Conservation (phyloP, 2,888 invertebrate species). For the Ceraclea dissimilis region DNA sequence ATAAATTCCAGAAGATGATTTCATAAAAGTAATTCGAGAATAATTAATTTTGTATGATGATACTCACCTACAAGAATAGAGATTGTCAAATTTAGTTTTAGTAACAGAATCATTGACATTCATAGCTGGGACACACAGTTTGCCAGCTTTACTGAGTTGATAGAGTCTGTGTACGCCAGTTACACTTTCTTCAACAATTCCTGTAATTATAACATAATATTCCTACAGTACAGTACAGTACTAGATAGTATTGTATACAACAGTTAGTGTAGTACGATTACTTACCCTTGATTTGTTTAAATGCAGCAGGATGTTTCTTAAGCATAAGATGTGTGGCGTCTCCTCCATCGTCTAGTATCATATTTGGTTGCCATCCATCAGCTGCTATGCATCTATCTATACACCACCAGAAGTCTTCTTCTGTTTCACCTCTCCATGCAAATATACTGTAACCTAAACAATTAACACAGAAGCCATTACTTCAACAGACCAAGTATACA, state of each 20-base stretch:
- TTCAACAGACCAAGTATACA: background rate
- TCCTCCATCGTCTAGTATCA: constrained; percentile 96
- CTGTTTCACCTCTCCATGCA: constrained; percentile 95
- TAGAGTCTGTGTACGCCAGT: constrained; percentile 97
- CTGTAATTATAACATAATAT: constrained; percentile 39
- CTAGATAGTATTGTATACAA: background rate
- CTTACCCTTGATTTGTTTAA: constrained; percentile 80
- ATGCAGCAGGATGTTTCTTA: constrained; percentile 89
- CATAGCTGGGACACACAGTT: constrained; percentile 94
- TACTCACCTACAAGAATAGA: constrained; percentile 80
- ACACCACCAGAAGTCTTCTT: constrained; percentile 99
- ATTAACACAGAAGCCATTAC: background rate
- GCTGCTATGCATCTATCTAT: constrained; percentile 91
- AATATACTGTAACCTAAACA: constrained; percentile 71
- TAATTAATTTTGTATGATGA: no score
- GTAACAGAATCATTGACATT: constrained; percentile 98
- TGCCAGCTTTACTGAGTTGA: constrained; percentile 89
- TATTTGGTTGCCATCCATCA: constrained; percentile 94
- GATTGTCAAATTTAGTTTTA: constrained; percentile 95
- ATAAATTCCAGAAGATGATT: no score
- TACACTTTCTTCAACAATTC: constrained; percentile 95
- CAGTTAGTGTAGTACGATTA: background rate
- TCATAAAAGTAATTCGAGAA: no score
- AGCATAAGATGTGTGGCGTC: constrained; percentile 95
- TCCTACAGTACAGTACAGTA: no score